A percentile compares a stretch with the other conserved stretches of the same genome.
Conservation (phyloP, 2,888 invertebrate species). For the Drosophila lutescens region DNA sequence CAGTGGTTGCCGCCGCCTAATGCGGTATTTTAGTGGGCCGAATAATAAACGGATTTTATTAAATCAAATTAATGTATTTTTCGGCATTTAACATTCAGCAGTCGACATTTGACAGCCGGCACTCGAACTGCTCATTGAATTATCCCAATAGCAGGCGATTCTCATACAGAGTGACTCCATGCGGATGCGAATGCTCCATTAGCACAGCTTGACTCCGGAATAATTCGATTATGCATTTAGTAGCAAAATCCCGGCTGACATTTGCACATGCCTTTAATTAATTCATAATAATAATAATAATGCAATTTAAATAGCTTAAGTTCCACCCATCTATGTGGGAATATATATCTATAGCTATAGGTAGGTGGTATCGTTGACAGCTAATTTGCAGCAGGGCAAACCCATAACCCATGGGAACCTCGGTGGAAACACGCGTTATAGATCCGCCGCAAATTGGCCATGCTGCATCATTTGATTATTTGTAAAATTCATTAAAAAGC, state of each 20-base stretch:
- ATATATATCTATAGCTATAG: neutral
- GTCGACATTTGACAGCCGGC: slow-evolving; percentile 9
- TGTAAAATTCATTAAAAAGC: slow-evolving; percentile 41
- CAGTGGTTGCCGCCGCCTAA: slow-evolving; percentile 26
- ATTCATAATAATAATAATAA: slow-evolving; percentile 46
- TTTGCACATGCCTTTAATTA: slow-evolving; percentile 42
- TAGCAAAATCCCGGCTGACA: slow-evolving; percentile 13
- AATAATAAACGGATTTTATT: slow-evolving; percentile 37
- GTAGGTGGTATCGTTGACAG: slow-evolving; percentile 28
- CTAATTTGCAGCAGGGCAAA: slow-evolving; percentile 28
- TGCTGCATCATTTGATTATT: slow-evolving; percentile 51
- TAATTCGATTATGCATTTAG: slow-evolving; percentile 42
- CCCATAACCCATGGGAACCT: neutral
- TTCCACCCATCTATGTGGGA: neutral
- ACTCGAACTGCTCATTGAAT: slow-evolving; percentile 9
- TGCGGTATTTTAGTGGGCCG: slow-evolving; percentile 18
- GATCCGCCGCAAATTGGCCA: slow-evolving; percentile 42
- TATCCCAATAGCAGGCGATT: slow-evolving; percentile 3
- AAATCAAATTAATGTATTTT: slow-evolving; percentile 40
- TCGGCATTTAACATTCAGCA: slow-evolving; percentile 5
- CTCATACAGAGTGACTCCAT: slow-evolving; percentile 9
- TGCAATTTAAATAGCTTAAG: slow-evolving; percentile 51
- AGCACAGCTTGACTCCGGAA: slow-evolving; percentile 32
- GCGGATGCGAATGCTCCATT: slow-evolving; percentile 26
- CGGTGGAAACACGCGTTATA: slow-evolving; percentile 15